Percentiles rank a stretch among this genome's conserved stretches.
Conservation (phyloP, 2,888 invertebrate species). For the Hoplodrina blanda region DNA sequence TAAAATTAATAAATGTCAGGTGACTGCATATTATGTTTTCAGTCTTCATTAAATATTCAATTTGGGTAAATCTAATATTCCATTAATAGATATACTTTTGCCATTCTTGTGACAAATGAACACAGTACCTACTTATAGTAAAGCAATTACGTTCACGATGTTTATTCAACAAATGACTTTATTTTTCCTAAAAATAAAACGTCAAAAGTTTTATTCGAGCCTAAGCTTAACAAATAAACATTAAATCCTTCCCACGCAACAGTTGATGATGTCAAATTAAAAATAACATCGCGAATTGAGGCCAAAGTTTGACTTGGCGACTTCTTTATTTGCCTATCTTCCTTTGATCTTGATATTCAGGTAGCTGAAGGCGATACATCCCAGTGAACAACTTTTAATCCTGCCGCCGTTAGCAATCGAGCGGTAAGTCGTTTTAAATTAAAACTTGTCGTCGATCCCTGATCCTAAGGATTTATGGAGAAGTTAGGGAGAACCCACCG, state of each 20-base stretch:
- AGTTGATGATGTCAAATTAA: slow-evolving; percentile 59
- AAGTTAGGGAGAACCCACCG: slow-evolving; percentile 66
- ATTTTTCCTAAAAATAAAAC: slow-evolving; percentile 17
- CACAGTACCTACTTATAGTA: neutral
- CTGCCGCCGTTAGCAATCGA: slow-evolving; percentile 77
- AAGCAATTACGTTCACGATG: slow-evolving; percentile 4
- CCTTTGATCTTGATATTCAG: slow-evolving; percentile 70
- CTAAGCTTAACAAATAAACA: slow-evolving; percentile 29
- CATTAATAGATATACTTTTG: neutral
- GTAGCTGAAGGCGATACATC: slow-evolving; percentile 72
- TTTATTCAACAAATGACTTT: neutral
- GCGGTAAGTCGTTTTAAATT: slow-evolving; percentile 86
- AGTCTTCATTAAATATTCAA: neutral
- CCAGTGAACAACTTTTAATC: slow-evolving; percentile 79
- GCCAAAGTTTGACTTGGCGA: slow-evolving; percentile 52
- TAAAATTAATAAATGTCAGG: slow-evolving; percentile 7
- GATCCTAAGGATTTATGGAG: slow-evolving; percentile 74
- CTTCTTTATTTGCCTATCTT: slow-evolving; percentile 67
- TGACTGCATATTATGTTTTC: neutral
- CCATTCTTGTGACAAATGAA: neutral
- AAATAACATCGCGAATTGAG: slow-evolving; percentile 51
- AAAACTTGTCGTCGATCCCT: slow-evolving; percentile 78
- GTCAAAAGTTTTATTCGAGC: neutral
- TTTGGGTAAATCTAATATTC: slow-evolving; percentile 9
- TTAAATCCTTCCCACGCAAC: slow-evolving; percentile 16